Base-by-base conservation (phyloP, 2,888 invertebrate species). In the Lysandra coridon region DNA sequence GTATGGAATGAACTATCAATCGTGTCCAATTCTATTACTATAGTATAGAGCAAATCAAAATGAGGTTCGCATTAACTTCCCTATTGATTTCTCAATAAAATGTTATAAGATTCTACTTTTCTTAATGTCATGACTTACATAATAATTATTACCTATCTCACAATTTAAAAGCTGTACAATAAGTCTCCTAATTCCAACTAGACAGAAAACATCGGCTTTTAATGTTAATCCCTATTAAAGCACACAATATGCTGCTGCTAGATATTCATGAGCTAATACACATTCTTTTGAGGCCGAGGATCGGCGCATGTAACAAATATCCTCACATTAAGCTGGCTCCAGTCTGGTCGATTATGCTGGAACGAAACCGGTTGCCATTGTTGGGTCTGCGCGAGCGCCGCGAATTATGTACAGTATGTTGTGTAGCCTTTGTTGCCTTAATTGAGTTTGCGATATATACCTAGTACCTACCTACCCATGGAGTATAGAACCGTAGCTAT, bases 381-480 rank as follows among this genome's bases (percentile, higher is more conserved):
- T 44, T 44, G 40, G 40, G 80, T 80, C 80, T 81, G 82, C 82
- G 82, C 80, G 69, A 79, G 81, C 81, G 82, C 80, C 79, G 81
- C 80, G 57, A 49, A 74, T 74, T 23, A 23, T 74, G 44, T 74
- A 74, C 40, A 73, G 30, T 10, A 62, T n/a, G 23, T 64, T 64
- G 64, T n/a, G 4, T 6, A 12, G 64, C 1, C 64, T 64, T 64
- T 64, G 30, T 30, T 30, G 30, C 30, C 30, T 64, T 30, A 30
- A 10, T 64, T 64, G 64, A 30, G 30, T 30, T 64, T 30, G 30
- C 12, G 30, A 30, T 7, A 62, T n/a, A 7, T 37, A 37, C 37
- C 37, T 37, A 37, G 0, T 23, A 23, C 23, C 23, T 62, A 62
- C n/a, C n/a, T n/a, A 62, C 7, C n/a, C 7, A n/a, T 23, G 1